Conservation (phyloP, 2,888 invertebrate species). For the Monoplex corrugatus region DNA sequence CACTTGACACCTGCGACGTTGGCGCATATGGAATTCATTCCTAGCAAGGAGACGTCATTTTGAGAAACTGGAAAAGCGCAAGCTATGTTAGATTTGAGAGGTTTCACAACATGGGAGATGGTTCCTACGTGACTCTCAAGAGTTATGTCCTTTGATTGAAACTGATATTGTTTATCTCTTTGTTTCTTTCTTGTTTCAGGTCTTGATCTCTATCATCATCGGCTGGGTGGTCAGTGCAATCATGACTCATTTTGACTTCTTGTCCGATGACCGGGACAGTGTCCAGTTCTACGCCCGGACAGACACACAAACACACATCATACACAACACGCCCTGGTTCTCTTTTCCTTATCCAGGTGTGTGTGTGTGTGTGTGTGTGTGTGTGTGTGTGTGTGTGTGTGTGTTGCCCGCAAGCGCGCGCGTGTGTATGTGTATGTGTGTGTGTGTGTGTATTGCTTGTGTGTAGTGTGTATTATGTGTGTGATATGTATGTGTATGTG, state of each 20-base stretch:
- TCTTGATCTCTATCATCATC: conserved; percentile 70
- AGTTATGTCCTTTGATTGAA: no score
- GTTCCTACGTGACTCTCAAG: no score
- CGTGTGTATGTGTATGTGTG: background rate
- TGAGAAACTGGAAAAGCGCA: no score
- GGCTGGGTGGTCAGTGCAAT: conserved; percentile 73
- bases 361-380: background rate
- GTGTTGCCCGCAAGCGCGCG: background rate
- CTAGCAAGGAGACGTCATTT: no score
- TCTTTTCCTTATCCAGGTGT: conserved; percentile 85
- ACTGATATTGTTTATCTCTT: background rate
- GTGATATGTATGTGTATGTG: no score
- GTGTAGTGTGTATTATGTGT: no score
- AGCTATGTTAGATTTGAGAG: no score
- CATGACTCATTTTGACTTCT: conserved; percentile 66
- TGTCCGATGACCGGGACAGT: conserved; percentile 81
- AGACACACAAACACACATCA: conserved; percentile 67
- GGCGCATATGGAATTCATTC: no score
- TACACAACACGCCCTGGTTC: conserved; percentile 73
- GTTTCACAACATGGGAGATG: no score
- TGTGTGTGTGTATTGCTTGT: background rate
- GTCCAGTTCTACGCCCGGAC: conserved; percentile 73
- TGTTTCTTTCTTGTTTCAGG: conserved; percentile 55
- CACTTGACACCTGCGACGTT: no score
- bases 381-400: conserved; percentile 15